phyloP scores from a whole-genome alignment of 1,140 invertebrate species.

The Bombus haemorrhoidalis region DNA sequence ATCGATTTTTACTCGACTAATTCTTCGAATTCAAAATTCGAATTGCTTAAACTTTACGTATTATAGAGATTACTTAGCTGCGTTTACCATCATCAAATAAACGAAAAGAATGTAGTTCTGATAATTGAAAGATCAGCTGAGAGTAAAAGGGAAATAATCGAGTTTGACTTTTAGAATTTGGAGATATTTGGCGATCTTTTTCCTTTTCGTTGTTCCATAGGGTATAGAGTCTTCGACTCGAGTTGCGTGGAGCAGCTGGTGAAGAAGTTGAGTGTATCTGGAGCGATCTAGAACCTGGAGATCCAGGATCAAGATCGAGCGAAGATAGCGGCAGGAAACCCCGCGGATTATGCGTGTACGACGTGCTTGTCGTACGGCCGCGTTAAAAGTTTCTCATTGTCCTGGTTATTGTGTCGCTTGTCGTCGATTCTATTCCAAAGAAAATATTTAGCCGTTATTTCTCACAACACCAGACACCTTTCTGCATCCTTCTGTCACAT shows the following conservation, averaged over 20 bases:
- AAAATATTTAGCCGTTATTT: constrained; percentile 74
- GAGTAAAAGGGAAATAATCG: neutral
- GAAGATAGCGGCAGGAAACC: constrained; percentile 68
- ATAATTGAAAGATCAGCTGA: neutral
- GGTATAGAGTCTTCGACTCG: constrained; percentile 33
- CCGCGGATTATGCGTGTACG: constrained; percentile 69
- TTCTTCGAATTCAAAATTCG: too few species aligned
- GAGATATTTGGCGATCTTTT: constrained; percentile 19
- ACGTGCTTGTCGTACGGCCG: constrained; percentile 57
- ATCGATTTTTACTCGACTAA: too few species aligned
- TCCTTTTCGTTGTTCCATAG: neutral
- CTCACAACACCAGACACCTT: constrained; percentile 42
- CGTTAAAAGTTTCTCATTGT: constrained; percentile 72
- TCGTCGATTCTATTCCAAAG: constrained; percentile 64
- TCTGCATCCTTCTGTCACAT: neutral
- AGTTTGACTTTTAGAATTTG: constrained; percentile 24
- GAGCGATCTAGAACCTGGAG: constrained; percentile 60
- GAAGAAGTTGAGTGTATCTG: constrained; percentile 63
- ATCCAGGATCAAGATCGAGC: constrained; percentile 69
- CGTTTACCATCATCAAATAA: too few species aligned
- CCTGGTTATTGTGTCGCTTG: constrained; percentile 67
- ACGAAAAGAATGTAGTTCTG: neutral
- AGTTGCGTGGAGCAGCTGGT: constrained; percentile 50
- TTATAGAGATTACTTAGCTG: too few species aligned
- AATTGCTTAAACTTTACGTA: too few species aligned